Percentiles rank a stretch among this genome's conserved stretches.
Evolutionary conservation across 2,113 vertebrate species (phyloP).

Genomic region (Ahaetulla prasina): DNA sequence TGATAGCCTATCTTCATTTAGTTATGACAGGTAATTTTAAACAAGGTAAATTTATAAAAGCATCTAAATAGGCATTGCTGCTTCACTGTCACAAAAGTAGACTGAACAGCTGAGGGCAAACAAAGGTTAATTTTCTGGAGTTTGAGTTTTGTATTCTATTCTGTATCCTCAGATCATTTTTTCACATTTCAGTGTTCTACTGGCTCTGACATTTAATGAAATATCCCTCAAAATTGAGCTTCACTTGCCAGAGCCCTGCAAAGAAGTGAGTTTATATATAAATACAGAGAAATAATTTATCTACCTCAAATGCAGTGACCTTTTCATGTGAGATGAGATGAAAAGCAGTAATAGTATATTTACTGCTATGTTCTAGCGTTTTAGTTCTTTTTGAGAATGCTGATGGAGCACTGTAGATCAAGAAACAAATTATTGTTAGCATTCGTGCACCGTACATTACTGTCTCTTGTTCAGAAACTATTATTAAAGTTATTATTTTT

Average conservation of each 20-base stretch:
- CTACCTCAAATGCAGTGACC: not conserved
- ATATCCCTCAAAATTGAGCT: not conserved
- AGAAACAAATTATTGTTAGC: slow-evolving; percentile 31
- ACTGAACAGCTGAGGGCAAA: not conserved
- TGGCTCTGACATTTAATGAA: slow-evolving; percentile 14
- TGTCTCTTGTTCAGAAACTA: slow-evolving; percentile 25
- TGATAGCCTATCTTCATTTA: not conserved
- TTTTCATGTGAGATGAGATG: slow-evolving; percentile 28
- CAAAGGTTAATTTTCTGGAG: not conserved
- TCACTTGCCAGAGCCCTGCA: slow-evolving; percentile 11
- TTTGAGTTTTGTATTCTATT: not conserved
- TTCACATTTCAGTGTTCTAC: slow-evolving; percentile 15
- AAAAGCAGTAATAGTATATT: slow-evolving; percentile 4
- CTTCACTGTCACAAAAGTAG: not conserved
- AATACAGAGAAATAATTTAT: not conserved
- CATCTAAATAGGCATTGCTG: not conserved
- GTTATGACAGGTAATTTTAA: not conserved
- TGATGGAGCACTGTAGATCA: not conserved
- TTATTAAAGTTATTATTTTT: slow-evolving; percentile 1
- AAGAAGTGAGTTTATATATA: not conserved
- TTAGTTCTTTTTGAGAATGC: not conserved
- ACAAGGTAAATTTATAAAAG: not conserved
- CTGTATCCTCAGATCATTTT: not conserved
- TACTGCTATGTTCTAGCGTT: slow-evolving; percentile 1
- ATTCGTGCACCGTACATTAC: slow-evolving; percentile 4